Conservation (phyloP, 2,888 invertebrate genomes). For the Mimas tiliae region DNA sequence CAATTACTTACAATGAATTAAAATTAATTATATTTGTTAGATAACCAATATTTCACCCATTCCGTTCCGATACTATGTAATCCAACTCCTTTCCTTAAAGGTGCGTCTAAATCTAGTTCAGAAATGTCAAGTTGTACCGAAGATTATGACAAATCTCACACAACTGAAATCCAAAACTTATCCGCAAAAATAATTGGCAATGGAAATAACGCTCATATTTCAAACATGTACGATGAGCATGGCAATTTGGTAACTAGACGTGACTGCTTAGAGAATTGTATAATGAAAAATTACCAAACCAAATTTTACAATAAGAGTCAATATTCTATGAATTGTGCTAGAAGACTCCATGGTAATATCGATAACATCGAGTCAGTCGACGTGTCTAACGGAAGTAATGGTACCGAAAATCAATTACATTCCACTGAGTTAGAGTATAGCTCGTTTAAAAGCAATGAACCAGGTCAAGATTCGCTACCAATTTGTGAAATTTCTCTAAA, state of each 20-base stretch:
- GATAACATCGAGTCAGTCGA: slow-evolving; percentile 41
- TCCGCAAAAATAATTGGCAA: not conserved
- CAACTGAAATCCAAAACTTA: not conserved
- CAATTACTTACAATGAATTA: no score
- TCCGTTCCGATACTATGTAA: slow-evolving; percentile 26
- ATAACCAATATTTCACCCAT: not conserved
- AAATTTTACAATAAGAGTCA: slow-evolving; percentile 40
- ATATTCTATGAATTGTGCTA: slow-evolving; percentile 59
- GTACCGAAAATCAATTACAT: slow-evolving; percentile 57
- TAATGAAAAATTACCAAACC: slow-evolving; percentile 22
- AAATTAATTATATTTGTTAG: no score
- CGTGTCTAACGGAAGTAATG: slow-evolving; percentile 44
- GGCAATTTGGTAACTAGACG: not conserved
- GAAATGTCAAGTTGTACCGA: slow-evolving; percentile 42
- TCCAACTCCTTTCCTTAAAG: slow-evolving; percentile 42
- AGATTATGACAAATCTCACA: slow-evolving; percentile 15
- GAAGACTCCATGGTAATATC: slow-evolving; percentile 33
- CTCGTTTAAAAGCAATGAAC: slow-evolving; percentile 40
- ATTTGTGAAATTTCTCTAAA: slow-evolving; percentile 40
- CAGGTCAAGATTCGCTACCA: slow-evolving; percentile 36
- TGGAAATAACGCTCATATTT: not conserved
- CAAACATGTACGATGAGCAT: not conserved
- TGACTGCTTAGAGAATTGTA: not conserved
- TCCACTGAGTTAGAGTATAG: slow-evolving; percentile 58
- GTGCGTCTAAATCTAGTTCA: slow-evolving; percentile 44